Evolutionary conservation across 2,797 vertebrate species (phyloP), one percentile per base, ranked within the genome.

Genomic region (Microtus obscurus): DNA sequence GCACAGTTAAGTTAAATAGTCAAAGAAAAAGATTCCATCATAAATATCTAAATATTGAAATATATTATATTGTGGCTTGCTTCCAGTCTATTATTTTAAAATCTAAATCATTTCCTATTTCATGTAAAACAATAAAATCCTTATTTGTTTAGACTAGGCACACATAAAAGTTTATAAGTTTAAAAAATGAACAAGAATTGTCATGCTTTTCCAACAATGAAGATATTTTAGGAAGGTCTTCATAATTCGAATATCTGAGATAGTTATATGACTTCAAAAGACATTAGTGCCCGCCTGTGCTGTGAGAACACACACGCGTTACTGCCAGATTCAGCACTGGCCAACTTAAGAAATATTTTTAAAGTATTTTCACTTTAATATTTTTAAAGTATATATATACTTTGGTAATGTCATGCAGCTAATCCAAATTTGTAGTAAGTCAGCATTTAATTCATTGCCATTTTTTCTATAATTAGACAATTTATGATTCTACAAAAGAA

Each of bases 231-330:
- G 19, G 71, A 95, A 87, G 13, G 37, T 96, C 96, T 97, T 89
- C 81, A 83, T 86, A 81, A 85, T 93, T 96, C 40, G 79, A 81
- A 97, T 87, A 73, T n/a, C 92, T 31, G 73, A 88, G 95, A 94
- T 43, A 94, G 65, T 43, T 86, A 91, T 92, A 71, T 65, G 65
- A 78, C 14, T 83, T 95, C 67, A 92, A 17, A 94, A 74, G 91
- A 91, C 37, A 25, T 85, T 95, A 34, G 87, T 78, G 82, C 71
- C 81, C 48, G 77, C 53, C 80, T 94, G 25, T 67, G 59, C 2
- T 67, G 8, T 0, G 87, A 65, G 37, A 37, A 5, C 31, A 87
- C 0, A 93, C 81, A 11, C 37, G 51, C 51, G 92, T 83, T 90
- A 81, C 34, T 76, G 63, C 5, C 37, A 53, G 59, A 79, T 92